Conservation (phyloP, 2,113 vertebrate species). For the Picathartes gymnocephalus region DNA sequence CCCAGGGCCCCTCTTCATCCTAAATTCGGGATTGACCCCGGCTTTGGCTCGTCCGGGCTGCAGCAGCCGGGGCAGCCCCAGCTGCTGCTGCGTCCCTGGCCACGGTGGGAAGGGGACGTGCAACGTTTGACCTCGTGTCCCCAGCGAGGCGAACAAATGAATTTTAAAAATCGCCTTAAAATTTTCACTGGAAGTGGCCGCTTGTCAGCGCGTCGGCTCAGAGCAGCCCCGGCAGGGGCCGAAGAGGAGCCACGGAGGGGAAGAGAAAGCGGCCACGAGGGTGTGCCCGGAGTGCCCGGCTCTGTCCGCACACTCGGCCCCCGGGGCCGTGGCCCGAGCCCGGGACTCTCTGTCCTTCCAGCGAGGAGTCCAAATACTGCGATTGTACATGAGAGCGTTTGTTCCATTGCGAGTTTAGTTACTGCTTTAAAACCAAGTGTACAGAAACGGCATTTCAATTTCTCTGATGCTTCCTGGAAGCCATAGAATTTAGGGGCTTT, state of each 20-base stretch:
- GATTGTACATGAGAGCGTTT: not conserved
- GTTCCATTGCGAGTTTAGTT: conserved; percentile 3
- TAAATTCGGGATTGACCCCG: not conserved
- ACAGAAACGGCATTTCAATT: conserved; percentile 58
- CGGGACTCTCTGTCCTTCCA: not conserved
- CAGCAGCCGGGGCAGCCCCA: not conserved
- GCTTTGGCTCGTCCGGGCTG: not conserved
- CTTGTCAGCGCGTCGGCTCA: not conserved
- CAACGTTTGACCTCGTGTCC: not conserved
- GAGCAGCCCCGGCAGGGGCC: not conserved
- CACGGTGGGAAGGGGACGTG: not conserved
- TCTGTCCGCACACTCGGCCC: not conserved
- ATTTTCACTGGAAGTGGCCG: not conserved
- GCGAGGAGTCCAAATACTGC: not conserved
- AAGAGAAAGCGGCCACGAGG: not conserved
- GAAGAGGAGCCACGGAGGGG: not conserved
- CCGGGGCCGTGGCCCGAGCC: not conserved
- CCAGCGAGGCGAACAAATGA: not conserved
- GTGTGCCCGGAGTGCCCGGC: not conserved
- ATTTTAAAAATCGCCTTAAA: conserved; percentile 66
- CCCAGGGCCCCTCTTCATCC: not conserved
- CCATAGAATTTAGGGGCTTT: conserved; percentile 75
- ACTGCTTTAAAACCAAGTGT: conserved; percentile 63
- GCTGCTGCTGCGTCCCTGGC: not conserved
- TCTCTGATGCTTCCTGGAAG: conserved; percentile 72